phyloP scores from a whole-genome alignment of 2,797 vertebrate genomes.

The Cossypha caffra region DNA sequence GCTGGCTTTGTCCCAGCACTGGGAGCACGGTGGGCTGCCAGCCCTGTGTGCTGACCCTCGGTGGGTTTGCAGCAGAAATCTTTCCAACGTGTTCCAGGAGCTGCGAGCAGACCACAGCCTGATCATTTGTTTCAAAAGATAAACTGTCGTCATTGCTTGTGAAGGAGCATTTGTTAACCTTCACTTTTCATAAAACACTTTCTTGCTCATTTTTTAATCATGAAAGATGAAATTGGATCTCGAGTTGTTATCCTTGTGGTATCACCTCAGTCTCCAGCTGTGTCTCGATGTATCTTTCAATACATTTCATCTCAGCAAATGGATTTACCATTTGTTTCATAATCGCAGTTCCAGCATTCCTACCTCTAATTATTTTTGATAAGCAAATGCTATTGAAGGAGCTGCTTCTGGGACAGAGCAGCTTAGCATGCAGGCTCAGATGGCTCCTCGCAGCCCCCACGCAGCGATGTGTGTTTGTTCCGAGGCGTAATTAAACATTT shows the following conservation, averaged over 20 bases:
- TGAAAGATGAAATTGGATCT: slow-evolving; percentile 73
- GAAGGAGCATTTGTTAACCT: slow-evolving; percentile 67
- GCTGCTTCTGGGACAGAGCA: slow-evolving; percentile 9
- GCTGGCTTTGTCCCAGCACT: not conserved
- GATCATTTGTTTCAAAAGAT: slow-evolving; percentile 64
- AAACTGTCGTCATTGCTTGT: slow-evolving; percentile 61
- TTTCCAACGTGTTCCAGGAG: not conserved
- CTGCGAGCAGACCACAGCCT: not conserved
- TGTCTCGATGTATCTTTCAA: slow-evolving; percentile 46
- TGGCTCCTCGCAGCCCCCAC: not conserved
- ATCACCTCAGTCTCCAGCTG: slow-evolving; percentile 67
- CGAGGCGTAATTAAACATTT: slow-evolving; percentile 12
- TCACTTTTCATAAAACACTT: slow-evolving; percentile 66
- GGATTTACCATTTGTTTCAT: slow-evolving; percentile 63
- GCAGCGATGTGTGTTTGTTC: not conserved
- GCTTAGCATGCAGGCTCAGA: not conserved
- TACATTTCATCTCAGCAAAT: slow-evolving; percentile 57
- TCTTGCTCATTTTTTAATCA: slow-evolving; percentile 66
- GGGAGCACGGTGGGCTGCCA: rapidly evolving
- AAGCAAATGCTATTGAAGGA: slow-evolving; percentile 44
- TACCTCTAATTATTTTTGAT: slow-evolving; percentile 65
- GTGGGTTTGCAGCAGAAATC: not conserved
- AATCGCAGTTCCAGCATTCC: slow-evolving; percentile 36
- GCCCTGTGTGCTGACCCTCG: rapidly evolving
- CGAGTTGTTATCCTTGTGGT: slow-evolving; percentile 63